Evolutionary conservation across 2,113 vertebrate genomes (phyloP).

Genomic region (Melanostigma gelatinosum): DNA sequence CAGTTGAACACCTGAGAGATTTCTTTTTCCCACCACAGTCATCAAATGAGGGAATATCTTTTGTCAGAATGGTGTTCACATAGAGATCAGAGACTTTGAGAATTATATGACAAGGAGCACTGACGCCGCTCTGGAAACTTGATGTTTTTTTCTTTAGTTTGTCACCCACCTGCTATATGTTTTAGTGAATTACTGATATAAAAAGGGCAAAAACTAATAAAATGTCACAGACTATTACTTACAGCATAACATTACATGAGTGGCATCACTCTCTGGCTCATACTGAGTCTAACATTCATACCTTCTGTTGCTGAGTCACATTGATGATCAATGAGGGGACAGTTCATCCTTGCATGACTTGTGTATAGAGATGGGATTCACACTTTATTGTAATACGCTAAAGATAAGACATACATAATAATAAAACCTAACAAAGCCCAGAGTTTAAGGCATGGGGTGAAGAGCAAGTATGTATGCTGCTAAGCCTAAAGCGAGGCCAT

Average conservation of each 20-base stretch:
- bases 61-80: not conserved
- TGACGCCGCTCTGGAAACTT: not conserved
- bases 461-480: constrained; percentile 25
- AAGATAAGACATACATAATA: constrained; percentile 39
- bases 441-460: constrained; percentile 29
- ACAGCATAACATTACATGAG: not conserved
- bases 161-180: not conserved
- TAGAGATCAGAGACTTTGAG: not conserved
- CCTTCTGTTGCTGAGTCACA: constrained; percentile 47
- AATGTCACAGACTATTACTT: constrained; percentile 34
- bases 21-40: not conserved
- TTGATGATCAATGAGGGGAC: constrained; percentile 30
- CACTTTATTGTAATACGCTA: constrained; percentile 29
- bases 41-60: constrained; percentile 5
- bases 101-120: not conserved
- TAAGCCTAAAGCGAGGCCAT: constrained; percentile 42
- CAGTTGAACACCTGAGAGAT: not conserved
- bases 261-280: constrained; percentile 7
- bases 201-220: constrained; percentile 19
- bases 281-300: constrained; percentile 17
- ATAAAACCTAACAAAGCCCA: constrained; percentile 35
- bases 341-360: constrained; percentile 37
- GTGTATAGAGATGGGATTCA: constrained; percentile 32
- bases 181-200: not conserved
- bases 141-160: constrained; percentile 16